Percentiles rank a stretch among this genome's conserved stretches.
Conservation (phyloP, 2,113 vertebrate species). For the Rhizomys pruinosus region DNA sequence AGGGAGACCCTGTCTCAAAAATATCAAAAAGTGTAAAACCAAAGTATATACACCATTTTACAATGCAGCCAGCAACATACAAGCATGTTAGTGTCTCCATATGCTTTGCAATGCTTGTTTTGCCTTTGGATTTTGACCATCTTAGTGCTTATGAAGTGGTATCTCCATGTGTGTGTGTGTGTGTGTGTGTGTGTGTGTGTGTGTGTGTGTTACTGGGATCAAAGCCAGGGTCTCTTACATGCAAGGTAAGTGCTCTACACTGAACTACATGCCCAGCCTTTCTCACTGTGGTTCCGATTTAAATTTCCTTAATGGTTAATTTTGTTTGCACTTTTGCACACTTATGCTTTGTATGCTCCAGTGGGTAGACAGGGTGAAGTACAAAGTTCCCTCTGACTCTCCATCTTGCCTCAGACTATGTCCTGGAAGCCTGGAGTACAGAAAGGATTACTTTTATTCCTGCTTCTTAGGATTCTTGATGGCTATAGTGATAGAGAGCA, state of each 20-base stretch:
- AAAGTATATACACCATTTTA: slow-evolving; percentile 9
- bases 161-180: not conserved
- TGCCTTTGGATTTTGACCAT: slow-evolving; percentile 6
- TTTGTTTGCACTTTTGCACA: not conserved
- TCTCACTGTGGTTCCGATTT: not conserved
- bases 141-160: not conserved
- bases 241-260: not conserved
- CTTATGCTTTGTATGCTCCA: not conserved
- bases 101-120: not conserved
- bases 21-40: not conserved
- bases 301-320: not conserved
- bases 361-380: not conserved
- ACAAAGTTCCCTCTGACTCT: too few relatives aligned
- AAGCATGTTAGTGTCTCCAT: not conserved
- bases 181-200: not conserved
- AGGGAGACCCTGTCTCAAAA: too few relatives aligned
- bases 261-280: not conserved
- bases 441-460: not conserved
- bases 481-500: not conserved
- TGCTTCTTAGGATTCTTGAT: not conserved
- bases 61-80: not conserved
- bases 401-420: not conserved
- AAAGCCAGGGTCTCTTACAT: not conserved
- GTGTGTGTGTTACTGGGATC: not conserved
- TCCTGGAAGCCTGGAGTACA: not conserved